Evolutionary conservation across 2,113 vertebrate species (phyloP), one percentile per base, ranked within the genome.

Genomic region (Progne subis): DNA sequence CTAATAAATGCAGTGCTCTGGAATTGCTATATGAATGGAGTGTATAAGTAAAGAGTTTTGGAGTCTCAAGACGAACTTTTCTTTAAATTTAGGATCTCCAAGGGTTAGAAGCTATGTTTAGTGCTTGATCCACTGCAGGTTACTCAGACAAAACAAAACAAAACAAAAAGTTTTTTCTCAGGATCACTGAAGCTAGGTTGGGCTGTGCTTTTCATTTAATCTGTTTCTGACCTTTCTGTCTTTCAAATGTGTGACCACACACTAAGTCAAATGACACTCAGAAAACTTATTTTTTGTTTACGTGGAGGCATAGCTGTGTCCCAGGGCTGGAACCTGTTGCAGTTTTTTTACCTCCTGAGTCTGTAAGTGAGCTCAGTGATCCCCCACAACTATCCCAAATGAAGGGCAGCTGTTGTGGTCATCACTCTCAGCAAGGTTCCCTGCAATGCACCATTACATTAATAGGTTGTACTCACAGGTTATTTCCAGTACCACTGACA

Each of bases 401-500:
- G 89, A 92, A 92, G 71, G 72, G 63, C 71, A 88, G 72, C 50
- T 74, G 39, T 59, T 86, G 7, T 24, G 64, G 94, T 29, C 52
- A 14, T 52, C 49, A 21, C 74, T 68, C 89, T 68, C 81, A 67
- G 86, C 64, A 83, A 78, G 81, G 52, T 52, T 82, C 69, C 80
- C 60, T 52, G 57, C 37, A 67, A 70, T 15, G 39, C 5, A 2
- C 79, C 14, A 4, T 44, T 64, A 24, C 37, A 72, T 70, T 78
- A 78, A 64, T 16, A 75, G 77, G 44, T 64, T 90, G 52, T 63
- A 43, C 32, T 93, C 60, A 14, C 64, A 77, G 65, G 47, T 89
- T 92, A 50, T 92, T 95, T 94, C 91, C 85, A 77, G 63, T 76
- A n/a, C 23, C 44, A 60, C 56, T 76, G 70, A 49, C 43, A 60